These are phyloP conservation scores for Helicoverpa assulta DNA, from an alignment of 2,888 invertebrate species.

Conservation along the genomic window DNA sequence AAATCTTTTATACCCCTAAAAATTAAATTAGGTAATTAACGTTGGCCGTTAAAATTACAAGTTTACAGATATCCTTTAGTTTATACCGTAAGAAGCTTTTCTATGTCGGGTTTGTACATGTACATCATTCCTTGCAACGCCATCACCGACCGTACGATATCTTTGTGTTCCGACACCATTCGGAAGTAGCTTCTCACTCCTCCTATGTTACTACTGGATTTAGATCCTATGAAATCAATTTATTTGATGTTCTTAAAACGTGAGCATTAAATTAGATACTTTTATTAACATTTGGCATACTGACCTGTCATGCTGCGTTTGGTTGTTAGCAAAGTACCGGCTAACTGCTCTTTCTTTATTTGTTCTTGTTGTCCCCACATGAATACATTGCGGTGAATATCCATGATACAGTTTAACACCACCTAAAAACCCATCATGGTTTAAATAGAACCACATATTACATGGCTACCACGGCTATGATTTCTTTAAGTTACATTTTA, in stretches of 20 bases:
- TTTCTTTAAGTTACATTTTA: conserved; percentile 37
- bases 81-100: conserved; percentile 88
- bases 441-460: background rate
- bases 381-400: conserved; percentile 92
- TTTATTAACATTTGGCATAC: too few species aligned
- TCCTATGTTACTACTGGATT: conserved; percentile 74
- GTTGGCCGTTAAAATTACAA: too few species aligned
- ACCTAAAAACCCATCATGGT: conserved; percentile 69
- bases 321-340: conserved; percentile 57
- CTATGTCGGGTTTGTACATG: conserved; percentile 92
- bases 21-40: conserved; percentile 8
- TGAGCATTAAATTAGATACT: too few species aligned
- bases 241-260: too few species aligned
- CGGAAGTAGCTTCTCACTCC: conserved; percentile 92
- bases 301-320: conserved; percentile 71
- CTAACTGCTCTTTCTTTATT: conserved; percentile 72
- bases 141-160: conserved; percentile 93
- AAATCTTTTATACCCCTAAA: conserved; percentile 86
- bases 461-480: too few species aligned
- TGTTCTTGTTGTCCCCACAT: conserved; percentile 95
- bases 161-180: conserved; percentile 94
- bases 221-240: conserved; percentile 63
- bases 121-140: conserved; percentile 94
- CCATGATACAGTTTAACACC: conserved; percentile 92
- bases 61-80: background rate